These are phyloP conservation scores for Notarius quadriscutis DNA, from an alignment of 2,113 vertebrate genomes.

Conservation along the genomic window DNA sequence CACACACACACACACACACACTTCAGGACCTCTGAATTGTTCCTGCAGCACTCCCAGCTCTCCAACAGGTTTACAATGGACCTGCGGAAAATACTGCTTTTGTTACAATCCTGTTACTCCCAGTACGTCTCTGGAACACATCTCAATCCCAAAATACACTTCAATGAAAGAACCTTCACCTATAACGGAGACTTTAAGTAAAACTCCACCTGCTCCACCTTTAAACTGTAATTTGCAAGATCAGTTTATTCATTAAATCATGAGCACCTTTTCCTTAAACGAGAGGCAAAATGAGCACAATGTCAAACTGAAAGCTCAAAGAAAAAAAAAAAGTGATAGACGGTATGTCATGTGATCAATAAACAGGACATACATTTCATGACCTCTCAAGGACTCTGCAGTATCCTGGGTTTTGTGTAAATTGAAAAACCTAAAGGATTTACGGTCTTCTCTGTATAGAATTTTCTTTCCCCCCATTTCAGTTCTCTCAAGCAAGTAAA, in stretches of 20 bases:
- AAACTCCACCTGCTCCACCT: background rate
- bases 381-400: background rate
- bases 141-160: background rate
- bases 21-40: background rate
- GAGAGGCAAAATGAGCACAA: background rate
- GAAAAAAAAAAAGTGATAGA: background rate
- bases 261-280: background rate
- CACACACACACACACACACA: no score
- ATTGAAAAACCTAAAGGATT: background rate
- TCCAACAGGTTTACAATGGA: background rate
- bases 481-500: background rate
- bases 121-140: background rate
- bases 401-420: background rate
- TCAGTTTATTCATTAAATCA: background rate
- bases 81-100: background rate
- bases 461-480: background rate
- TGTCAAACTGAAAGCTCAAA: background rate
- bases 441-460: background rate
- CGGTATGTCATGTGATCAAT: background rate
- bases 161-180: background rate
- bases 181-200: background rate
- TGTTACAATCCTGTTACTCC: background rate
- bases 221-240: background rate
- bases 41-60: background rate
- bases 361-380: background rate